These are phyloP conservation scores for Zeugodacus cucurbitae DNA, from an alignment of 1,140 invertebrate species.

Conservation along the genomic window DNA sequence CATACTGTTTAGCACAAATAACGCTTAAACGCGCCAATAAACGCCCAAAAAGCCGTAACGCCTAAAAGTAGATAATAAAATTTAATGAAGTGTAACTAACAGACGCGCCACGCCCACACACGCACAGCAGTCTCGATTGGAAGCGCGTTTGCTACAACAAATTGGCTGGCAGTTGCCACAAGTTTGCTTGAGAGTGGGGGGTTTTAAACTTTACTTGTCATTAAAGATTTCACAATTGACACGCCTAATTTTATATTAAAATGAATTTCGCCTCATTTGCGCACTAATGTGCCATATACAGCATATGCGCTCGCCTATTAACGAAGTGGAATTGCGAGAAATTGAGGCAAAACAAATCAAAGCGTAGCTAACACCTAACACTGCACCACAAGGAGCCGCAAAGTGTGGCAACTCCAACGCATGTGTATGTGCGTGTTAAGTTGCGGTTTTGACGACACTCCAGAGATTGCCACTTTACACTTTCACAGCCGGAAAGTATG, in stretches of 20 bases:
- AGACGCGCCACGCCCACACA: not conserved
- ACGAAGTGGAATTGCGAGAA: not conserved
- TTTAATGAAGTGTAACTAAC: conserved; percentile 39
- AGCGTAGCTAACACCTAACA: not conserved
- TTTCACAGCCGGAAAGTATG: not conserved
- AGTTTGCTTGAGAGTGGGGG: not conserved
- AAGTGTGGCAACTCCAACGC: not conserved
- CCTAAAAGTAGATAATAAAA: conserved; percentile 42
- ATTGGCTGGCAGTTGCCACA: not conserved
- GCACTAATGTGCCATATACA: not conserved
- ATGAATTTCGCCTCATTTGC: conserved; percentile 4
- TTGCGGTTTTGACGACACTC: conserved; percentile 29
- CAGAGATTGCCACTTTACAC: conserved; percentile 35
- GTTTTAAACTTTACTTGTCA: not conserved
- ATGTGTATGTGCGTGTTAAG: not conserved
- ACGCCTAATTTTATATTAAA: conserved; percentile 39
- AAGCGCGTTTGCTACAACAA: not conserved
- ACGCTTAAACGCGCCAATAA: not conserved
- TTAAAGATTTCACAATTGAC: conserved; percentile 24
- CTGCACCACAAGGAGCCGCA: not conserved
- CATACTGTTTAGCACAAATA: not conserved
- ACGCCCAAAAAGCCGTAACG: conserved; percentile 29
- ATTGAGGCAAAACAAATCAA: not conserved
- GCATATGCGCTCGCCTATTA: not conserved
- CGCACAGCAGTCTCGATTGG: not conserved